Base-by-base conservation (phyloP, 1,140 invertebrate genomes). In the Zaprionus africanus region DNA sequence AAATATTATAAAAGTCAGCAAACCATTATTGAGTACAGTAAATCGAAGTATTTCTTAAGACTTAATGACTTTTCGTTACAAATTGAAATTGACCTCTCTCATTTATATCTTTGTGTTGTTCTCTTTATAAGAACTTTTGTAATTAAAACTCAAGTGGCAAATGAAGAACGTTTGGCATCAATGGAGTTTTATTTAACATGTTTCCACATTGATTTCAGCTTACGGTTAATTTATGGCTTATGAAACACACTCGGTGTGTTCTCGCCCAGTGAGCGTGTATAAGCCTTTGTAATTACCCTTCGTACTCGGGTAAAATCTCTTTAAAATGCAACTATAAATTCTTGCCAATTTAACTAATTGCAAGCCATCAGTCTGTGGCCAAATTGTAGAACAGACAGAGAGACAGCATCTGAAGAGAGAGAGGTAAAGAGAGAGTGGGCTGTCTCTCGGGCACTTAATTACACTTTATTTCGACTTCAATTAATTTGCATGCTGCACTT, bases 401-500 rank as follows among this genome's bases (percentile, higher is more conserved):
- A 4, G 43, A 34, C 31, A 34, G 31, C 0, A 34, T 34, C 22
- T 22, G 9, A 3, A 36, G 61, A 60, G 57, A 13, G 17, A 59
- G 12, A 15, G 56, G 13, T 17, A 36, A 15, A 41, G 12, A 19
- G 43, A 22, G 17, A 19, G 11, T 2, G 9, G 13, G 43, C 6
- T 6, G 26, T 51, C 64, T 57, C 22, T 11, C 31, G 41, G 60
- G 34, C 63, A 78, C 56, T 84, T 78, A 78, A 78, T 78, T 78
- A 75, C 63, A 58, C 60, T 67, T 62, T 73, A 59, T 78, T 70
- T 60, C 64, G 72, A 66, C 68, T 71, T 65, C 76, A 70, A 76
- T 82, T 68, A 72, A 80, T 60, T 82, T 62, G 36, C 72, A 78
- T 70, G 64, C 63, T 69, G 71, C 67, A 68, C 76, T 79, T 79